Percentiles rank a stretch among this genome's conserved stretches.
Conservation (phyloP, 2,888 invertebrate species). For the Syrista parreyssii region DNA sequence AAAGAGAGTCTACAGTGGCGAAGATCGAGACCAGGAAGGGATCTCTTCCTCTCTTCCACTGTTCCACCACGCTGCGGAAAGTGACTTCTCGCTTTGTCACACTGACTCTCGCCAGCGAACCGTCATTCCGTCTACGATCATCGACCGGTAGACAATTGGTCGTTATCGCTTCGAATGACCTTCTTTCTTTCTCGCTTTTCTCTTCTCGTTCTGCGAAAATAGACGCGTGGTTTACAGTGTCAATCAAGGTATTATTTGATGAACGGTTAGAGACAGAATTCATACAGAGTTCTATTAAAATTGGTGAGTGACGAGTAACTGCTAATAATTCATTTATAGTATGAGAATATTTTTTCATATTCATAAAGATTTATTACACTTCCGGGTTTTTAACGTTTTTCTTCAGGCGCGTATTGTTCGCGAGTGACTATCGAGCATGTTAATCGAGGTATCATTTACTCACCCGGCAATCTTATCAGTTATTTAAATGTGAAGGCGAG, state of each 20-base stretch:
- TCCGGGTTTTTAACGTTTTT: not conserved
- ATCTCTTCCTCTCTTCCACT: conserved; percentile 11
- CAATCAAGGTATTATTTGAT: not conserved
- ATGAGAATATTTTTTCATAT: not conserved
- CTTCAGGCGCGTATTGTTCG: not conserved
- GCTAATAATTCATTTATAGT: not conserved
- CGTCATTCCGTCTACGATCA: not conserved
- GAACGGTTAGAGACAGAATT: not conserved
- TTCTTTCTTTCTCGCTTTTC: not conserved
- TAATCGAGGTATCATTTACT: not conserved
- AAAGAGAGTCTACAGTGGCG: conserved; percentile 43
- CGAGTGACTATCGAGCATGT: not conserved
- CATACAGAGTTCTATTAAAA: not conserved
- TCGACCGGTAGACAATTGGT: not conserved
- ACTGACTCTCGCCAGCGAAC: not conserved
- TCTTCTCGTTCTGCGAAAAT: not conserved
- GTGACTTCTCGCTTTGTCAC: not conserved
- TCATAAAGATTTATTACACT: not conserved
- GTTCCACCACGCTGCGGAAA: conserved; percentile 20
- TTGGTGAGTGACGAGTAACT: not conserved
- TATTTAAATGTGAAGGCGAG: not conserved
- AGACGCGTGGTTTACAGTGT: not conserved
- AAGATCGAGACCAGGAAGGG: conserved; percentile 36
- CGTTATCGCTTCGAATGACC: not conserved
- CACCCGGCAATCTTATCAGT: not conserved